Evolutionary conservation across 2,797 vertebrate species (phyloP), one percentile per base, ranked within the genome.

Genomic region (Tenualosa thibaudeaui): DNA sequence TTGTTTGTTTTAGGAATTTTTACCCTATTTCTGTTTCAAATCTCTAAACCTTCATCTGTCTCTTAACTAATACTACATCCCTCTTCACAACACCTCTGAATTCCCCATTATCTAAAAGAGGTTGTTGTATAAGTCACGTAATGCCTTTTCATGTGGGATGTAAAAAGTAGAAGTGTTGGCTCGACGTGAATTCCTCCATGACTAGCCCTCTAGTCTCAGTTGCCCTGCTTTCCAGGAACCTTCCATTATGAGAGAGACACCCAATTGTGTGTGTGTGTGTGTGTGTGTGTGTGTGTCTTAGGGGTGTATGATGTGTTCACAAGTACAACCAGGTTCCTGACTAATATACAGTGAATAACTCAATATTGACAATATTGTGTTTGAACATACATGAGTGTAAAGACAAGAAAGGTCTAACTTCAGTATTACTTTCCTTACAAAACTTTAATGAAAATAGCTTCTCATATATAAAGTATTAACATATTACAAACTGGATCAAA

Each of bases 401-500:
- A 62, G 37, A 78, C 37, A 40, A 78, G 2, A 71, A 95, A 87
- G 2, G 85, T 96, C 95, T 95, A 95, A 94, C 95, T 83, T 62
- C 46, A 49, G 40, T 93, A 90, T 94, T 96, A 95, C 94, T 93
- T 93, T 84, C 82, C 90, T 93, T 95, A 94, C 92, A 95, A 95
- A 95, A 94, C 90, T 93, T 78, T 93, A 85, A 91, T 93, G 89
- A 95, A 96, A 96, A 96, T 96, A 95, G 89, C 89, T 91, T 95
- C 91, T 95, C 90, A 92, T 89, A 89, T 94, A 96, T 94, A 96
- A 94, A 96, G 93, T 95, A 90, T 94, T 24, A 89, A 92, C 92
- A 93, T 91, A 84, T 90, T 85, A 60, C 84, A 91, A 84, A 89
- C 85, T 84, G 91, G 90, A 86, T 87, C 26, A 94, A 93, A 93